phyloP scores from a whole-genome alignment of 2,888 invertebrate species.

The Drosophila kokeensis region DNA sequence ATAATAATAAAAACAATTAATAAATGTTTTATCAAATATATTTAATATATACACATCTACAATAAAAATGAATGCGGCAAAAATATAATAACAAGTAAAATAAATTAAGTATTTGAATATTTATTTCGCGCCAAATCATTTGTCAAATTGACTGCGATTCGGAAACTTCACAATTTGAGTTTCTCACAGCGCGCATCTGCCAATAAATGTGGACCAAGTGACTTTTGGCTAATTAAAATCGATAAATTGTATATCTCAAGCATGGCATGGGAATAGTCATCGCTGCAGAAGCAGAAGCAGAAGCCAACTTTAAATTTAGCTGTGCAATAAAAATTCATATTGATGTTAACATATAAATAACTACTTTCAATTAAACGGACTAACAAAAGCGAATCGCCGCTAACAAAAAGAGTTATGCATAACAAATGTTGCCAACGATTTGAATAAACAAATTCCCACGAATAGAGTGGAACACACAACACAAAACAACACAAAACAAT shows the following conservation, averaged over 20 bases:
- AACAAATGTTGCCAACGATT: slow-evolving; percentile 63
- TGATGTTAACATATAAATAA: slow-evolving; percentile 76
- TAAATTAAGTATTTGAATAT: background rate
- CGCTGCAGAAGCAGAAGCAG: slow-evolving; percentile 33
- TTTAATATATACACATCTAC: background rate
- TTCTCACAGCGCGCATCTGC: slow-evolving; percentile 32
- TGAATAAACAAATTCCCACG: slow-evolving; percentile 80
- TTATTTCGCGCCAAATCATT: slow-evolving; percentile 6
- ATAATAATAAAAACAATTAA: background rate
- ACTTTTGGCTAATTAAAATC: slow-evolving; percentile 61
- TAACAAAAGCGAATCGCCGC: slow-evolving; percentile 56
- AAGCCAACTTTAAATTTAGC: slow-evolving; percentile 55
- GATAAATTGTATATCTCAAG: slow-evolving; percentile 62
- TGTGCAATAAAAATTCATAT: slow-evolving; percentile 58
- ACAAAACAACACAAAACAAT: too few species aligned
- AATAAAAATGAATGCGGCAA: background rate
- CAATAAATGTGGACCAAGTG: slow-evolving; percentile 52
- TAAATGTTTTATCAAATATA: background rate
- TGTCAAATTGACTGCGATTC: slow-evolving; percentile 36
- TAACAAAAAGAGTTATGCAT: slow-evolving; percentile 74
- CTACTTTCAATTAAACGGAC: slow-evolving; percentile 75
- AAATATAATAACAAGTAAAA: background rate
- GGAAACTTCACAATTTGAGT: slow-evolving; percentile 33
- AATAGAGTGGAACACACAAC: slow-evolving; percentile 2
- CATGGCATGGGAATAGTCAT: slow-evolving; percentile 71